Conservation (phyloP, 1,140 invertebrate genomes). For the Physella acuta region DNA sequence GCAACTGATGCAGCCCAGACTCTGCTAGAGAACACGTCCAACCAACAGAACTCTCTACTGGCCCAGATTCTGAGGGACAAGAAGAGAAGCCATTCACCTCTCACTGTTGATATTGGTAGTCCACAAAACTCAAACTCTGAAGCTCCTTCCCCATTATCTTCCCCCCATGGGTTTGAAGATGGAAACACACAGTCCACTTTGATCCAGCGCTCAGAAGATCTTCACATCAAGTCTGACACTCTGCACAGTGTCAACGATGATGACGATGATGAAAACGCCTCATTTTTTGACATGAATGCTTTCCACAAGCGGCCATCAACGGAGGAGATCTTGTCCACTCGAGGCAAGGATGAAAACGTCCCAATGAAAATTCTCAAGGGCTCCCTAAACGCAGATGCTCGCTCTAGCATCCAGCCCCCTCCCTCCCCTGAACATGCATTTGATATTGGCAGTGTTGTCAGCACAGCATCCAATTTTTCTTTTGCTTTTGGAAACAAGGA, state of each 20-base stretch:
- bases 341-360: slow-evolving; percentile 35
- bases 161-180: slow-evolving; percentile 32
- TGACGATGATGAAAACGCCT: slow-evolving; percentile 28
- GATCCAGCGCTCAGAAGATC: slow-evolving; percentile 38
- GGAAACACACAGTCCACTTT: slow-evolving; percentile 43
- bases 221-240: slow-evolving; percentile 36
- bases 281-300: slow-evolving; percentile 28
- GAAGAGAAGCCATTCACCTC: slow-evolving; percentile 22
- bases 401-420: slow-evolving; percentile 31
- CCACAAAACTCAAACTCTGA: slow-evolving; percentile 27
- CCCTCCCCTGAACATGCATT: slow-evolving; percentile 29
- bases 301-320: slow-evolving; percentile 21
- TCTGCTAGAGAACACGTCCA: neutral
- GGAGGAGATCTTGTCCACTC: slow-evolving; percentile 28
- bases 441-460: slow-evolving; percentile 31
- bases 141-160: slow-evolving; percentile 29
- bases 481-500: slow-evolving; percentile 22
- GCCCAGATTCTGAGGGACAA: slow-evolving; percentile 21
- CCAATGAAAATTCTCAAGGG: slow-evolving; percentile 31
- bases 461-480: slow-evolving; percentile 27
- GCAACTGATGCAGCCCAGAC: neutral
- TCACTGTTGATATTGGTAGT: slow-evolving; percentile 31
- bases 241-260: slow-evolving; percentile 25
- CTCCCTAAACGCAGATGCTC: slow-evolving; percentile 34
- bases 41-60: slow-evolving; percentile 7